These are phyloP conservation scores for Tiliacea citrago DNA, from an alignment of 2,888 invertebrate genomes.

Conservation along the genomic window DNA sequence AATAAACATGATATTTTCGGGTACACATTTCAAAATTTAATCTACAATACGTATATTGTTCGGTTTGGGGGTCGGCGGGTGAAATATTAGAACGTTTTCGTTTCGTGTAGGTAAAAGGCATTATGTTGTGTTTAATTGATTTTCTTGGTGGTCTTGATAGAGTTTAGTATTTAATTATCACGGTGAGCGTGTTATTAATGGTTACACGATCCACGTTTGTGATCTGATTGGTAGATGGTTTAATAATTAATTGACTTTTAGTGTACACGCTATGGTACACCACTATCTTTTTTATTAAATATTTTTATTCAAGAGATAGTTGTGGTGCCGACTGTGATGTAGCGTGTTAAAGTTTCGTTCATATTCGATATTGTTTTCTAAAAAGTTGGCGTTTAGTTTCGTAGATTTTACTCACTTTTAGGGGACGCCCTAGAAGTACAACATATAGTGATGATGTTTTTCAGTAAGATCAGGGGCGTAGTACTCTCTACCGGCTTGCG, in stretches of 20 bases:
- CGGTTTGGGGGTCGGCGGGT: conserved; percentile 59
- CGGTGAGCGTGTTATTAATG: conserved; percentile 33
- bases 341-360: not conserved
- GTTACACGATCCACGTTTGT: conserved; percentile 21
- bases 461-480: no score
- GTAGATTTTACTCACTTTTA: not conserved
- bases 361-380: not conserved
- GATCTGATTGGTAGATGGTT: conserved; percentile 28
- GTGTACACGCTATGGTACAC: conserved; percentile 6
- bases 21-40: conserved; percentile 71
- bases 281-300: not conserved
- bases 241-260: conserved; percentile 26
- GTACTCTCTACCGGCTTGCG: no score
- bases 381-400: not conserved
- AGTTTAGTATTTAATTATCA: conserved; percentile 41
- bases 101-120: conserved; percentile 21
- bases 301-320: not conserved
- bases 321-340: not conserved
- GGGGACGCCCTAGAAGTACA: not conserved
- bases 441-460: no score
- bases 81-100: conserved; percentile 43
- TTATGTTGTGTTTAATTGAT: conserved; percentile 50
- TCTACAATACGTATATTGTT: conserved; percentile 65
- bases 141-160: conserved; percentile 51
- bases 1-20: conserved; percentile 85